Conservation (phyloP, 1,140 invertebrate genomes). For the Heliconius eleuchia region DNA sequence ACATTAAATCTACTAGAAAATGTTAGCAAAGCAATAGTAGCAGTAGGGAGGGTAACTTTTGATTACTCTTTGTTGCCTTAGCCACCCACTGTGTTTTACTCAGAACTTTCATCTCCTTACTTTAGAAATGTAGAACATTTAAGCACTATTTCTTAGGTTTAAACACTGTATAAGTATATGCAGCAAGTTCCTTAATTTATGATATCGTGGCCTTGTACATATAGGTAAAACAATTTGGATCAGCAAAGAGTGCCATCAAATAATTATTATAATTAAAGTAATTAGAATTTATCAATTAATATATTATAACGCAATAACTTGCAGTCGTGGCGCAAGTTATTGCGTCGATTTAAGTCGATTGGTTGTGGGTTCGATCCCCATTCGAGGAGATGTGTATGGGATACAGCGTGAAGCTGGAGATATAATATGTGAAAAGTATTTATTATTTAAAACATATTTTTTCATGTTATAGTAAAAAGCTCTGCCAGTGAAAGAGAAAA, state of each 20-base stretch:
- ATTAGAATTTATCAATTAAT: too few species aligned
- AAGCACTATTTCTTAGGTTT: background rate
- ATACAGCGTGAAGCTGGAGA: background rate
- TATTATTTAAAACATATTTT: background rate
- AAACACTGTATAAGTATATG: background rate
- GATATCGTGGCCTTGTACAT: background rate
- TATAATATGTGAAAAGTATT: background rate
- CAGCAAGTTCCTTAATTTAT: background rate
- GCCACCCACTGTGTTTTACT: constrained; percentile 17
- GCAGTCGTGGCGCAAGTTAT: too few species aligned
- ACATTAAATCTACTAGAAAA: background rate
- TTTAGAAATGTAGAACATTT: constrained; percentile 12
- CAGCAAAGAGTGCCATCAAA: background rate
- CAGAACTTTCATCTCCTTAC: background rate
- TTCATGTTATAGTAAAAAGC: constrained; percentile 1
- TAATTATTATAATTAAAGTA: background rate
- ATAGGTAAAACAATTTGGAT: background rate
- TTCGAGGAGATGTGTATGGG: too few species aligned
- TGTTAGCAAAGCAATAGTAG: background rate
- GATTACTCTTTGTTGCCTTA: constrained; percentile 28
- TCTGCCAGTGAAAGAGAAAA: constrained; percentile 48
- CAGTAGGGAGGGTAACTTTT: constrained; percentile 22
- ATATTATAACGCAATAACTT: too few species aligned
- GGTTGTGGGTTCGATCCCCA: too few species aligned
- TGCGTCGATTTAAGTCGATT: too few species aligned